Conservation (phyloP, 2,113 vertebrate genomes). For the Cranoglanis bouderius region DNA sequence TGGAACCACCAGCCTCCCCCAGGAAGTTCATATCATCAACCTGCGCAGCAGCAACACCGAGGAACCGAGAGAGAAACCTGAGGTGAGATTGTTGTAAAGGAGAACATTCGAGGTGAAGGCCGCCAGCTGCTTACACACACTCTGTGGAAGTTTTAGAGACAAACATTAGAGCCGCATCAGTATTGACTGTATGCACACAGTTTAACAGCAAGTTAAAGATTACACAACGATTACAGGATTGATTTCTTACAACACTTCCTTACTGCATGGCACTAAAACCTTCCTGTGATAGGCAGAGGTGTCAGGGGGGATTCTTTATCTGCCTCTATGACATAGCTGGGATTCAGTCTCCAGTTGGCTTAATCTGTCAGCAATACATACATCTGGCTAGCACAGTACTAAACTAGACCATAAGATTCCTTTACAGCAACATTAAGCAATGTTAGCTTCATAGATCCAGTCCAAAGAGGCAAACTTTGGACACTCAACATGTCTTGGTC, state of each 20-base stretch:
- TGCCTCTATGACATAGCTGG: background rate
- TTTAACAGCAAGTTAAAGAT: background rate
- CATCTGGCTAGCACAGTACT: background rate
- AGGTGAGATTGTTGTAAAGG: constrained; percentile 71
- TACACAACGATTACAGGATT: background rate
- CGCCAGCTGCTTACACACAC: background rate
- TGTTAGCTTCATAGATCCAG: background rate
- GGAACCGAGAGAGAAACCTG: constrained; percentile 66
- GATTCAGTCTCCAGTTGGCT: background rate
- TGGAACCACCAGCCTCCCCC: constrained; percentile 79
- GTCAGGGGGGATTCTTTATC: background rate
- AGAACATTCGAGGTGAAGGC: background rate
- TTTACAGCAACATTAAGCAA: background rate
- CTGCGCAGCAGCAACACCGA: constrained; percentile 72
- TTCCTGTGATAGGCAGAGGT: background rate
- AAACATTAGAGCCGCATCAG: background rate
- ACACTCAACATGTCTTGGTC: background rate
- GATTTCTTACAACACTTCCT: background rate
- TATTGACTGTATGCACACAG: background rate
- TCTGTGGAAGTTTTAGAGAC: background rate
- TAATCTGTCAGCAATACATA: background rate
- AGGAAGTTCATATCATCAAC: constrained; percentile 94
- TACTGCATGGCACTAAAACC: background rate
- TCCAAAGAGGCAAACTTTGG: background rate
- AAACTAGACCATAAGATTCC: background rate